These are phyloP conservation scores for Nycticebus coucang DNA, from an alignment of 2,113 vertebrate species.

Conservation along the genomic window DNA sequence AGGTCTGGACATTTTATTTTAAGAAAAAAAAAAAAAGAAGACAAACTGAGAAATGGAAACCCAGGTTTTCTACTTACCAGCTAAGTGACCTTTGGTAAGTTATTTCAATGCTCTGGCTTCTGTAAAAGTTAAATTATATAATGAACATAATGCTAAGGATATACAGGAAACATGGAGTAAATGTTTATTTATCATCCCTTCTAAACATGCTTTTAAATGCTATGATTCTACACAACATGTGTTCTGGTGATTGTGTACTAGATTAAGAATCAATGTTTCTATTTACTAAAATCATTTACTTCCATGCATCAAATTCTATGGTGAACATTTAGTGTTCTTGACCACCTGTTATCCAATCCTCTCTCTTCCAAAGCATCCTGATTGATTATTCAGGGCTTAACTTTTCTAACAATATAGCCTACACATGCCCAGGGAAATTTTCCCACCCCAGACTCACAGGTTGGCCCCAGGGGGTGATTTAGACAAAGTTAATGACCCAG, in stretches of 20 bases:
- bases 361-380: neutral
- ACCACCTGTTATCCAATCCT: neutral
- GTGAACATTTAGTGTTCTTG: neutral
- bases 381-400: neutral
- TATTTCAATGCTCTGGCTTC: neutral
- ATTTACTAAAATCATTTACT: neutral
- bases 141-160: neutral
- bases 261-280: neutral
- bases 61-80: neutral
- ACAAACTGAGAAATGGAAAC: neutral
- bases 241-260: neutral
- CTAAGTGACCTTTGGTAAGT: neutral
- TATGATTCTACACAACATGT: neutral
- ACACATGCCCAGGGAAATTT: neutral
- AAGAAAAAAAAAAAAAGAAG: neutral
- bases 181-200: neutral
- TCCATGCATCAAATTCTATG: neutral
- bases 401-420: neutral
- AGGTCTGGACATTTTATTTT: neutral
- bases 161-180: neutral
- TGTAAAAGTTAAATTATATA: neutral
- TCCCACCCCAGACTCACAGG: neutral
- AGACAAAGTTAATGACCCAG: neutral
- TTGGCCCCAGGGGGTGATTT: neutral
- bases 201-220: neutral